Percentiles rank a stretch among this genome's conserved stretches.
These are phyloP conservation scores for Dendroctonus ponderosae DNA, from an alignment of 1,140 invertebrate species.

Conservation along the genomic window DNA sequence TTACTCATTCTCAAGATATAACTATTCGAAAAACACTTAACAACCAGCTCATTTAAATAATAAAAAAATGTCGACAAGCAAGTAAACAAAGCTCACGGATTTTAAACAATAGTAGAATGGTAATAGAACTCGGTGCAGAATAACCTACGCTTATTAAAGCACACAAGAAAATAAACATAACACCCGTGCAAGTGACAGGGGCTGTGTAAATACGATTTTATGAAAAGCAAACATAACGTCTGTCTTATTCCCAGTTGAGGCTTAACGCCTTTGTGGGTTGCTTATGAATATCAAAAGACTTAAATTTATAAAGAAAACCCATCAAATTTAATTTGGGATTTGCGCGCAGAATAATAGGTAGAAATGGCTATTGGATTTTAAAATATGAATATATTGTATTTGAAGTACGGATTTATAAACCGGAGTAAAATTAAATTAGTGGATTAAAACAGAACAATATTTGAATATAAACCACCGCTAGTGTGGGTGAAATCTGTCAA, in stretches of 20 bases:
- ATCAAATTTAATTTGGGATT: constrained; percentile 28
- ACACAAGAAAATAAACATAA: constrained; percentile 32
- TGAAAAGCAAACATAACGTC: constrained; percentile 32
- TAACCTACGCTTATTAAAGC: constrained; percentile 23
- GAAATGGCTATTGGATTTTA: constrained; percentile 2
- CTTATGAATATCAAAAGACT: constrained; percentile 34
- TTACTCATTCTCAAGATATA: constrained; percentile 30
- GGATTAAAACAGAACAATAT: too few relatives aligned
- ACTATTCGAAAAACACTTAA: constrained; percentile 29
- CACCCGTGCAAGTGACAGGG: constrained; percentile 24
- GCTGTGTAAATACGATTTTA: constrained; percentile 32
- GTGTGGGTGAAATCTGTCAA: too few relatives aligned
- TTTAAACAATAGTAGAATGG: constrained; percentile 34
- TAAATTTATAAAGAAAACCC: constrained; percentile 25
- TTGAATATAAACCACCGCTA: too few relatives aligned
- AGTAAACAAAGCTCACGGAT: constrained; percentile 29
- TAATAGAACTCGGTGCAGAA: constrained; percentile 26
- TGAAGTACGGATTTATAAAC: too few relatives aligned
- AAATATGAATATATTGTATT: constrained; percentile 2
- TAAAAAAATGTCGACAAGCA: constrained; percentile 29
- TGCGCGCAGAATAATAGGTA: constrained; percentile 3
- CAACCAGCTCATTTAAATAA: constrained; percentile 29
- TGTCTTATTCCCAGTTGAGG: constrained; percentile 25
- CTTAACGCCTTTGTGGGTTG: constrained; percentile 22
- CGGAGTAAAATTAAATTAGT: too few relatives aligned